phyloP scores from a whole-genome alignment of 1,140 invertebrate species.

The Muscidifurax raptorellus region DNA sequence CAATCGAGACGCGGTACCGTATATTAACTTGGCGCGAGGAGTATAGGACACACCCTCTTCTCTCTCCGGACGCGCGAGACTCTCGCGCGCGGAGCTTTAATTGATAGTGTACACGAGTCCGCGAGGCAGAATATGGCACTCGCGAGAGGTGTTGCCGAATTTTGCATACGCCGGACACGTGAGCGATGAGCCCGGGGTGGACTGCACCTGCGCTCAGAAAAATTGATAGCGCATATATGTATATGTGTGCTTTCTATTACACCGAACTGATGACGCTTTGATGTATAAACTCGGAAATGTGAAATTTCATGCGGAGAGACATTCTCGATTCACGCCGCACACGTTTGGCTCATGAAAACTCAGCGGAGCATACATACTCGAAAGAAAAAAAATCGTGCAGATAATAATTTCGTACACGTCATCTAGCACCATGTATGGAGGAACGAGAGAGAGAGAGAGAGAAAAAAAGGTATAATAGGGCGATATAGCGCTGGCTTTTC shows the following conservation, averaged over 20 bases:
- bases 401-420: slow-evolving; percentile 47
- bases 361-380: neutral
- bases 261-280: too few relatives aligned
- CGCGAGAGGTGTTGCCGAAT: slow-evolving; percentile 26
- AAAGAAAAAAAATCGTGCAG: slow-evolving; percentile 1
- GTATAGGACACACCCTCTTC: slow-evolving; percentile 1
- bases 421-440: neutral
- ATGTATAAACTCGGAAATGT: too few relatives aligned
- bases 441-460: neutral
- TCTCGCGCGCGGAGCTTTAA: neutral
- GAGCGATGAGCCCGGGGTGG: neutral
- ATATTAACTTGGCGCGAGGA: slow-evolving; percentile 29
- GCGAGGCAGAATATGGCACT: neutral
- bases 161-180: slow-evolving; percentile 2
- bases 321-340: slow-evolving; percentile 1
- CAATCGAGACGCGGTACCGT: slow-evolving; percentile 27
- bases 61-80: neutral
- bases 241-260: too few relatives aligned
- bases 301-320: neutral
- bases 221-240: neutral
- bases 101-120: slow-evolving; percentile 7
- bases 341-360: neutral
- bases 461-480: slow-evolving; percentile 1
- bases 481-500: neutral
- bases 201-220: neutral